These are phyloP conservation scores for Kradibia gibbosae DNA, from an alignment of 1,140 invertebrate genomes.

Conservation along the genomic window DNA sequence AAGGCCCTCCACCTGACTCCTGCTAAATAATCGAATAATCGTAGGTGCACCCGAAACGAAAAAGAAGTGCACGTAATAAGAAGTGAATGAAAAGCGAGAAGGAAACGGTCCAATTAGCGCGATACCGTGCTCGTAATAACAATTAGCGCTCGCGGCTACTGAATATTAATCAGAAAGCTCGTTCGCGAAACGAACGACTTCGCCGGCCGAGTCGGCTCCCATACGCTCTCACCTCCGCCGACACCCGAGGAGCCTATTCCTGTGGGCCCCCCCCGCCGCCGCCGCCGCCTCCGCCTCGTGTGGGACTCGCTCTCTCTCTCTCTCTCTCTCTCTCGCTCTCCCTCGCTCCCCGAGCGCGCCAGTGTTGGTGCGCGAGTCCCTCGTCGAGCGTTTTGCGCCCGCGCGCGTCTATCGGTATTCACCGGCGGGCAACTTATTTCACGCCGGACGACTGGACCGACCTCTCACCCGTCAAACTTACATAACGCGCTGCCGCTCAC, in stretches of 20 bases:
- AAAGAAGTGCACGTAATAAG: background rate
- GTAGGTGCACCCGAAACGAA: background rate
- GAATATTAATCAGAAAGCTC: conserved; percentile 29
- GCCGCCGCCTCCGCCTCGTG: too few species aligned
- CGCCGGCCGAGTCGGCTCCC: background rate
- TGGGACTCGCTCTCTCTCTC: too few species aligned
- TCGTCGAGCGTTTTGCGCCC: too few species aligned
- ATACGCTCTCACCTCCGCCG: too few species aligned
- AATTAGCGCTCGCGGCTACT: conserved; percentile 37
- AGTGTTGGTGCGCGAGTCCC: too few species aligned
- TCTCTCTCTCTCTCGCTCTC: too few species aligned
- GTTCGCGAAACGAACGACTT: conserved; percentile 7
- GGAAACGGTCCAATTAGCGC: conserved; percentile 38
- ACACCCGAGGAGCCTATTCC: too few species aligned
- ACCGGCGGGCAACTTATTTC: background rate
- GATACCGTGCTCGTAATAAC: conserved; percentile 19
- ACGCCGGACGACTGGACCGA: background rate
- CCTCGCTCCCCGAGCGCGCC: too few species aligned
- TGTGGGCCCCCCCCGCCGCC: too few species aligned
- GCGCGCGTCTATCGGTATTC: background rate
- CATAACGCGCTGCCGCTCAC: background rate
- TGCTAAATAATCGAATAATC: conserved; percentile 8
- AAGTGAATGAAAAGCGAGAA: conserved; percentile 4
- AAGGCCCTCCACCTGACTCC: background rate
- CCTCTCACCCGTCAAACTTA: background rate